Evolutionary conservation across 92 coral and sea anemone species (phyloP).

Genomic region (Ricordea florida): DNA sequence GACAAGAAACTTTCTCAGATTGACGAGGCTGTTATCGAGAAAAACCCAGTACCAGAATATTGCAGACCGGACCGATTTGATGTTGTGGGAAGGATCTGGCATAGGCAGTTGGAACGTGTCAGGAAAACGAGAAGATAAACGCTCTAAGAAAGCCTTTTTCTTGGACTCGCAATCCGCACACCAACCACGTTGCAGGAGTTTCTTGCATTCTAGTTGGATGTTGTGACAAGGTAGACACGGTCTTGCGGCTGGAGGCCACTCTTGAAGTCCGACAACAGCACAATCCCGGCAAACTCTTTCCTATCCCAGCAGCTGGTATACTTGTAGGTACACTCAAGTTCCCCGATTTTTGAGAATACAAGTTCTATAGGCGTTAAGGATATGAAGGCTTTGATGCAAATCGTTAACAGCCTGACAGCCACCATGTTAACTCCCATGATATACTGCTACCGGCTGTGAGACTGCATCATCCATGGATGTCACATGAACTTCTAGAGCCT

Average conservation of each 20-base stretch:
- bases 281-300: slow-evolving; percentile 50
- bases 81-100: slow-evolving; percentile 67
- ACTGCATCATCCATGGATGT: slow-evolving; percentile 52
- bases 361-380: slow-evolving; percentile 33
- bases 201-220: slow-evolving; percentile 26
- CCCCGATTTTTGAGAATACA: slow-evolving; percentile 38
- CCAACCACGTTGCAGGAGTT: slow-evolving; percentile 50
- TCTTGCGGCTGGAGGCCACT: slow-evolving; percentile 61
- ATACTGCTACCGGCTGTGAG: slow-evolving; percentile 49
- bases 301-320: no score
- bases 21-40: slow-evolving; percentile 27
- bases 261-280: slow-evolving; percentile 37
- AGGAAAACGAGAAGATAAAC: slow-evolving; percentile 30
- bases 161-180: slow-evolving; percentile 50
- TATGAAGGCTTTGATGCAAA: slow-evolving; percentile 36
- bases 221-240: slow-evolving; percentile 54
- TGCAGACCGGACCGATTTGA: slow-evolving; percentile 56
- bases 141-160: slow-evolving; percentile 40
- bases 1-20: slow-evolving; percentile 57
- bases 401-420: slow-evolving; percentile 54
- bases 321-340: slow-evolving; percentile 5
- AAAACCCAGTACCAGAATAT: slow-evolving; percentile 57
- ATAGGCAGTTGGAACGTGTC: slow-evolving; percentile 25
- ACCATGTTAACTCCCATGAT: slow-evolving; percentile 39
- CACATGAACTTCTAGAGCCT: slow-evolving; percentile 45